phyloP scores from a whole-genome alignment of 2,888 invertebrate genomes.

The Trichopria drosophilae region DNA sequence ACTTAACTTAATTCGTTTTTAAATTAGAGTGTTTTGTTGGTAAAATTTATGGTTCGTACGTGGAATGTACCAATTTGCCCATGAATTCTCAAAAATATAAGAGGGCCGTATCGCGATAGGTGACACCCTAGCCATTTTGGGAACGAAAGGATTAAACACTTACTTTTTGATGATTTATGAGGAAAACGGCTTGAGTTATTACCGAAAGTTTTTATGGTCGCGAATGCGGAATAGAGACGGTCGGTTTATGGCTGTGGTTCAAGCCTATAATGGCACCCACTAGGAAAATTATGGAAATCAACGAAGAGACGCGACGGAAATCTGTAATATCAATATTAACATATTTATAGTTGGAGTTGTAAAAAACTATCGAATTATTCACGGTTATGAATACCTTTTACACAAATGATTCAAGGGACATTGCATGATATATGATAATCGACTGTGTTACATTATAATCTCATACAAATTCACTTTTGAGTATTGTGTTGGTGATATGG shows the following conservation, averaged over 20 bases:
- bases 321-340: constrained; percentile 27
- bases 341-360: constrained; percentile 21
- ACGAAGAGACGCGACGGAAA: constrained; percentile 18
- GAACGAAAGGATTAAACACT: constrained; percentile 45
- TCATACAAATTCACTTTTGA: too few species aligned
- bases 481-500: too few species aligned
- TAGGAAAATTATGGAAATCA: constrained; percentile 44
- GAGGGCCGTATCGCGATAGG: constrained; percentile 10
- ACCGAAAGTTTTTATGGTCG: constrained; percentile 42
- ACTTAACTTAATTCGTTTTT: constrained; percentile 7
- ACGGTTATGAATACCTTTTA: too few species aligned
- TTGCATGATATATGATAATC: too few species aligned
- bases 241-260: constrained; percentile 38
- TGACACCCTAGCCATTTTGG: constrained; percentile 11
- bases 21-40: neutral
- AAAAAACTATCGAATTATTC: too few species aligned
- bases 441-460: too few species aligned
- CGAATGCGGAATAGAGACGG: constrained; percentile 38
- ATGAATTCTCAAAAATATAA: constrained; percentile 16
- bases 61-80: constrained; percentile 1
- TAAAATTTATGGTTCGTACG: neutral
- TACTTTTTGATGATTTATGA: constrained; percentile 44
- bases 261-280: constrained; percentile 38
- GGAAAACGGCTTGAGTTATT: constrained; percentile 40
- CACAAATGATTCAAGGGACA: too few species aligned